Percentiles rank a stretch among this genome's conserved stretches.
Evolutionary conservation across 2,113 vertebrate genomes (phyloP).

Genomic region (Caranx melampygus): DNA sequence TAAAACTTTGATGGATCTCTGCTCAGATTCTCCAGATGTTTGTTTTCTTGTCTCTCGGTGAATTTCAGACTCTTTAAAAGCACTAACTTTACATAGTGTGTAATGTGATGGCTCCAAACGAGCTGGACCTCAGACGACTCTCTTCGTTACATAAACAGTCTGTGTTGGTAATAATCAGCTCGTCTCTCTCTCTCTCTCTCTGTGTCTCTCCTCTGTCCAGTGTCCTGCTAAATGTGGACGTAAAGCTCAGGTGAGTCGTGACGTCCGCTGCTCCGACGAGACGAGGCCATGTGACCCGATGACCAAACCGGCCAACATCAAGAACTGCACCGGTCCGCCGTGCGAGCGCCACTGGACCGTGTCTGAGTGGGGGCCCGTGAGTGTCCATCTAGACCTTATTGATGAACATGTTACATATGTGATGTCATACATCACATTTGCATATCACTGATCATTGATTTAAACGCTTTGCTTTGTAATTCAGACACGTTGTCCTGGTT

Average conservation of each 20-base stretch:
- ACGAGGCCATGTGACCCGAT: conserved; percentile 87
- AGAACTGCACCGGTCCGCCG: conserved; percentile 93
- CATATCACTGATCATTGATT: neutral
- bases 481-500: neutral
- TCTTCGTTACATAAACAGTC: neutral
- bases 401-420: no score
- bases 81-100: no score
- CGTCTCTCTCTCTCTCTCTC: neutral
- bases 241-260: conserved; percentile 88
- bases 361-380: conserved; percentile 97
- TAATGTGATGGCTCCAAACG: no score
- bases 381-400: conserved; percentile 39
- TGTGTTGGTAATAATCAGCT: neutral
- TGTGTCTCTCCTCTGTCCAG: conserved; percentile 73
- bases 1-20: no score
- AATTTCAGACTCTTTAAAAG: no score
- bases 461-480: neutral
- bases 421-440: no score
- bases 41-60: no score
- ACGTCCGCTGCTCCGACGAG: conserved; percentile 95
- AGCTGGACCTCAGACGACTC: no score
- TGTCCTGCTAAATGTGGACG: conserved; percentile 93
- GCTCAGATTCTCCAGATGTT: no score
- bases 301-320: conserved; percentile 85
- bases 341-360: conserved; percentile 96